Percentiles rank a stretch among this genome's conserved stretches.
Conservation (phyloP, 2,888 invertebrate species). For the Nowickia ferox region DNA sequence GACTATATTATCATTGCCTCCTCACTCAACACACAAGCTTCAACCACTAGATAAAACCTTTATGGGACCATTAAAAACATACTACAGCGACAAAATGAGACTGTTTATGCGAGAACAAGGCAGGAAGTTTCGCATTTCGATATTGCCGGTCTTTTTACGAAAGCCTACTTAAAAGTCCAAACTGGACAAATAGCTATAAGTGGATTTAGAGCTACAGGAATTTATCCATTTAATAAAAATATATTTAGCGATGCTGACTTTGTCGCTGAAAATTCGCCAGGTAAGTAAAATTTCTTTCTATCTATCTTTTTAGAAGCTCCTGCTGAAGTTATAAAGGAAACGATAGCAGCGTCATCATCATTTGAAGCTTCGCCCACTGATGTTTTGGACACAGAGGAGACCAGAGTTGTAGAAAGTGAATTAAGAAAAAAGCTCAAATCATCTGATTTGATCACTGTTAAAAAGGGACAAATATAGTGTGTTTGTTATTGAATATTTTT, state of each 20-base stretch:
- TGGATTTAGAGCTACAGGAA: constrained; percentile 64
- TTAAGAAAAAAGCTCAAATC: no score
- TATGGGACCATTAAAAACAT: constrained; percentile 68
- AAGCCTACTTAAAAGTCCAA: constrained; percentile 64
- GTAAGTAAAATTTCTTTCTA: no score
- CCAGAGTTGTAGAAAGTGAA: no score
- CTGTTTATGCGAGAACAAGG: constrained; percentile 51
- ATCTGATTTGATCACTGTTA: no score
- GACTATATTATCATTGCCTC: no score
- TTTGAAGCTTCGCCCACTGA: no score
- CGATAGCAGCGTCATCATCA: no score
- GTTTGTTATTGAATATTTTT: no score
- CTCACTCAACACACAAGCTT: constrained; percentile 46
- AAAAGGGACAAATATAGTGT: no score
- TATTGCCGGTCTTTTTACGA: constrained; percentile 52
- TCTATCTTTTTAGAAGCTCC: constrained; percentile 9
- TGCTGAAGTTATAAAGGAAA: not conserved
- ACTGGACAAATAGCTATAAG: constrained; percentile 61
- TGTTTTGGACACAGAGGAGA: no score
- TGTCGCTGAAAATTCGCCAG: constrained; percentile 33
- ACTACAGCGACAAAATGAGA: constrained; percentile 66
- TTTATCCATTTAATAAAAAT: constrained; percentile 65
- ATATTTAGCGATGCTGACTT: constrained; percentile 67
- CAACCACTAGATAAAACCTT: constrained; percentile 62
- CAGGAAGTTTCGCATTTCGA: constrained; percentile 50